These are phyloP conservation scores for Oscarella lobularis DNA, from an alignment of 37 sponge, comb jelly and placozoan species.

Conservation along the genomic window DNA sequence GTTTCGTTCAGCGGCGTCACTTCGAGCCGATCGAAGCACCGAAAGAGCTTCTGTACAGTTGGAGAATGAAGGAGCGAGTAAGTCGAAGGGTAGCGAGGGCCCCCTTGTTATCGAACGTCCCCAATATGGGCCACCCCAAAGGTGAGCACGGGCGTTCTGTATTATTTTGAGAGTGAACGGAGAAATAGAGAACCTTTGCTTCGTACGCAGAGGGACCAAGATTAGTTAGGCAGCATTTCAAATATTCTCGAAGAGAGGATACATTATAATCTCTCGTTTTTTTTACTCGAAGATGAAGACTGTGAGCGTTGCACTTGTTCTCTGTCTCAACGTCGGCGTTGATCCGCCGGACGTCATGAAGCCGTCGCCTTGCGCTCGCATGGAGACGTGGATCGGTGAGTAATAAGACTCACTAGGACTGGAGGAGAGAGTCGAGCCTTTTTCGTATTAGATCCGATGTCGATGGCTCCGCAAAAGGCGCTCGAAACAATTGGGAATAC, in stretches of 20 bases:
- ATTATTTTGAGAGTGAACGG: neutral
- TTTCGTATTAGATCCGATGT: constrained; percentile 49
- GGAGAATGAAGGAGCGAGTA: constrained; percentile 77
- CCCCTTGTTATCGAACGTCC: too few species aligned
- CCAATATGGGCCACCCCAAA: too few species aligned
- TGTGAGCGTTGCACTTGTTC: constrained; percentile 58
- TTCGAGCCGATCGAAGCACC: constrained; percentile 17
- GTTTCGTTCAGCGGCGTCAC: constrained; percentile 73
- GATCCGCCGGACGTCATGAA: constrained; percentile 91
- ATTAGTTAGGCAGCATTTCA: too few species aligned
- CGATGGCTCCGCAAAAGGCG: constrained; percentile 63
- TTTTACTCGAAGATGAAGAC: constrained; percentile 55
- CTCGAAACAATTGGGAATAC: constrained; percentile 55
- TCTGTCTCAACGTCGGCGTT: constrained; percentile 86
- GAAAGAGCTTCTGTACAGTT: constrained; percentile 6
- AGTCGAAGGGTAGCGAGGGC: too few species aligned
- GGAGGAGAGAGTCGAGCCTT: neutral
- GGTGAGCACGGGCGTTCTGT: too few species aligned
- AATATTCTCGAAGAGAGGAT: too few species aligned
- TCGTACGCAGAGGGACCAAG: too few species aligned
- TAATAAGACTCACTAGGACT: neutral
- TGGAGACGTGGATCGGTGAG: constrained; percentile 92
- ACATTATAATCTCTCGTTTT: too few species aligned
- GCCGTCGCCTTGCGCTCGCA: constrained; percentile 76
- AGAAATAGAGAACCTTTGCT: neutral